These are phyloP conservation scores for Ailuropoda melanoleuca DNA, from an alignment of 2,113 vertebrate genomes.

Conservation along the genomic window DNA sequence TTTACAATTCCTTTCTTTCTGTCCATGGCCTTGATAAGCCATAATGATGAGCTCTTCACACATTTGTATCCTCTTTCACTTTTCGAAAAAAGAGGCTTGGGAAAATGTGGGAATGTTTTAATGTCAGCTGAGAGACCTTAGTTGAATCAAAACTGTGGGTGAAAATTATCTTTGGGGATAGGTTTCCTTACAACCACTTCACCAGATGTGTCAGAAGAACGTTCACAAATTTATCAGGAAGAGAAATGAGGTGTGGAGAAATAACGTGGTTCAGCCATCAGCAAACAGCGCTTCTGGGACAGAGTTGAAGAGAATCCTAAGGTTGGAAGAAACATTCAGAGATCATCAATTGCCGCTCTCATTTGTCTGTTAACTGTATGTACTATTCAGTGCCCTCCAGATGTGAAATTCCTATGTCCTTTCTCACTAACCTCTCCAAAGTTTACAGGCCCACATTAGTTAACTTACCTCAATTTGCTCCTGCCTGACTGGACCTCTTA, in stretches of 20 bases:
- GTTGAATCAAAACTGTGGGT: neutral
- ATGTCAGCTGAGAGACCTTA: neutral
- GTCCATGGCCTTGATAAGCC: neutral
- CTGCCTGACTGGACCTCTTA: neutral
- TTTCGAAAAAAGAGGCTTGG: neutral
- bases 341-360: neutral
- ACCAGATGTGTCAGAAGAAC: constrained; percentile 54
- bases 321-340: constrained; percentile 32
- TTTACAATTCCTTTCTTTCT: constrained; percentile 17
- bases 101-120: neutral
- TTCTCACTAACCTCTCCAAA: neutral
- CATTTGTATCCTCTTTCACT: neutral
- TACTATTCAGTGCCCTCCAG: neutral
- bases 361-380: neutral
- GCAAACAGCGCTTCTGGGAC: constrained; percentile 61
- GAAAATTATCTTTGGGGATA: constrained; percentile 29
- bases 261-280: constrained; percentile 5
- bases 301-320: constrained; percentile 6
- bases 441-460: neutral
- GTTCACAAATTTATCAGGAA: constrained; percentile 53
- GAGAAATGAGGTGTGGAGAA: constrained; percentile 54
- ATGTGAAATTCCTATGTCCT: neutral
- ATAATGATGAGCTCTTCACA: neutral
- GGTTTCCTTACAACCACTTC: constrained; percentile 24
- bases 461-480: neutral